These are phyloP conservation scores for Tylochromis polylepis DNA, from an alignment of 2,113 vertebrate genomes.

Conservation along the genomic window DNA sequence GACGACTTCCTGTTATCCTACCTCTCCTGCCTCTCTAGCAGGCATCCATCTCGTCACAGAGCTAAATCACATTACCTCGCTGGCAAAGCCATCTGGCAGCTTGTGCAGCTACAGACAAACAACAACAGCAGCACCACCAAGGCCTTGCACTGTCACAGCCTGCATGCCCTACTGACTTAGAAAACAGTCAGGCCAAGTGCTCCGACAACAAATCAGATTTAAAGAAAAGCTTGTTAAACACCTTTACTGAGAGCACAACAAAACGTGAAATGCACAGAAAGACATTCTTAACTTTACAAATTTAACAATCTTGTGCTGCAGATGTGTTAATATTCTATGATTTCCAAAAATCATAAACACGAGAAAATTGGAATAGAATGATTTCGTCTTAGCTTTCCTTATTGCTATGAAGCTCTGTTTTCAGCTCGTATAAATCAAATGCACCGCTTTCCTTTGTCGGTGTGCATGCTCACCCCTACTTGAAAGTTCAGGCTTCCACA, in stretches of 20 bases:
- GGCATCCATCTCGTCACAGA: background rate
- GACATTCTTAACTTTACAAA: background rate
- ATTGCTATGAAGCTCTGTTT: background rate
- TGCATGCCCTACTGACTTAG: background rate
- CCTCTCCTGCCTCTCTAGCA: background rate
- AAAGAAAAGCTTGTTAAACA: background rate
- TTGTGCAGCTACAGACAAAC: background rate
- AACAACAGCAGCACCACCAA: background rate
- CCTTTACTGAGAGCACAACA: background rate
- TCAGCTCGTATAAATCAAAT: background rate
- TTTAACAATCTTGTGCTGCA: background rate
- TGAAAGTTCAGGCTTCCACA: too few species aligned
- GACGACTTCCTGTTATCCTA: background rate
- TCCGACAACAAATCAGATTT: background rate
- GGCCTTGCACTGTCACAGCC: background rate
- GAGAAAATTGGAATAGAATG: background rate
- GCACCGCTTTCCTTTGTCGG: too few species aligned
- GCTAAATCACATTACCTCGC: slow-evolving; percentile 20
- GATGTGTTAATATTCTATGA: background rate
- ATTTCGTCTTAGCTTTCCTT: background rate
- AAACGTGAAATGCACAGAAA: background rate
- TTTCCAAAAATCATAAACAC: background rate
- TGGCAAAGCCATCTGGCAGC: background rate
- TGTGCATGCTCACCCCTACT: too few species aligned
- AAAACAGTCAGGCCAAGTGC: background rate